Base-by-base conservation (phyloP, 2,888 invertebrate species). In the Drosophila gaucha region DNA sequence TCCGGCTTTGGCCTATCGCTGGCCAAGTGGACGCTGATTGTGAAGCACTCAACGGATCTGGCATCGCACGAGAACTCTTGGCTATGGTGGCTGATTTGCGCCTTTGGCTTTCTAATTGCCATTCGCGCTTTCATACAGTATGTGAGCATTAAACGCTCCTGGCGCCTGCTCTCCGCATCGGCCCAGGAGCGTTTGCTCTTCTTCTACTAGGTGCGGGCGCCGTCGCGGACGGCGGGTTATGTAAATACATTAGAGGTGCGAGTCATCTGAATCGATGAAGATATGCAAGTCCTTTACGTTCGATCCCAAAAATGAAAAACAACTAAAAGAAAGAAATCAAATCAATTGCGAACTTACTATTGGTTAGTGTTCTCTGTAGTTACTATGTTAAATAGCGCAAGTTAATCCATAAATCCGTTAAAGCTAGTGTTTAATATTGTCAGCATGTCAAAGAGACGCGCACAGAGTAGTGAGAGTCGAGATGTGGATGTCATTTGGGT, bases 1-100 rank as follows among this genome's bases (percentile, higher is more conserved):
- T 96, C 98, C 41, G 98, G 98, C 56, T 97, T 98, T 90, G 98
- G 98, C 1, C 93, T 98, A 14, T 98, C 98, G 6, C 93, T 98
- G 70, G 97, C 97, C 74, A 98, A 98, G 92, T 98, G 98, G 98
- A 97, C 97, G 30, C 94, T 97, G 82, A 98, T 98, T 88, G 97
- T 97, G 10, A 97, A 97, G 90, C 96, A 97, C 90, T 96, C 97
- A 79, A 97, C 97, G 51, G 97, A 97, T 89, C 93, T 97, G 78
- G 96, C 96, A 58, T 96, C 96, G 9, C 96, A 96, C 89, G 97
- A 97, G 92, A 97, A 97, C 92, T 96, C 96, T 51, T 97, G 97
- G 97, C 93, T 97, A 26, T 97, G 97, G 96, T 97, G 97, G 97
- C 93, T 97, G 38, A 96, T 97, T 78, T 96, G 97, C 95, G 96